Evolutionary conservation across 2,797 vertebrate genomes (phyloP).

Genomic region (Dendrocincla fuliginosa): DNA sequence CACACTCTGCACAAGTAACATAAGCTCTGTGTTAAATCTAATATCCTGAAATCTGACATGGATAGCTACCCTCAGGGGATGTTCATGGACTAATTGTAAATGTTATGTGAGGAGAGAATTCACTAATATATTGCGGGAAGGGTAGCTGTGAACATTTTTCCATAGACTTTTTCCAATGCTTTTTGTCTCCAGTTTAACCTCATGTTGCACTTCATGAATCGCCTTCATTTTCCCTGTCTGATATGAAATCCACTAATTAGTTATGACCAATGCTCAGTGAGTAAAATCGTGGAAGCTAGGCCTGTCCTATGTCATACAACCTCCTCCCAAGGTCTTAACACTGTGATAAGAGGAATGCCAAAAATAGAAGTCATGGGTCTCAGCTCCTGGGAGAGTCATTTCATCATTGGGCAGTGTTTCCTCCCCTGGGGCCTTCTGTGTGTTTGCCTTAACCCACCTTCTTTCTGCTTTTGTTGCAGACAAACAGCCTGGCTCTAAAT

Average conservation of each 20-base stretch:
- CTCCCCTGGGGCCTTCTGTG: background rate
- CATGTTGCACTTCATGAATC: background rate
- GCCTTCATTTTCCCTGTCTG: background rate
- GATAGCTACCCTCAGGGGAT: background rate
- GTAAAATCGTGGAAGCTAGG: background rate
- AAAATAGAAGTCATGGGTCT: background rate
- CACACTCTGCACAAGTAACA: background rate
- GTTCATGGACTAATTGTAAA: background rate
- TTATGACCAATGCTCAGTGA: background rate
- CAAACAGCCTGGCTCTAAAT: background rate
- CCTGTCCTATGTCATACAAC: background rate
- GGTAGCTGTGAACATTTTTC: background rate
- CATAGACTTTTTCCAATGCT: background rate
- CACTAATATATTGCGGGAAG: background rate
- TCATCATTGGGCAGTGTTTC: background rate
- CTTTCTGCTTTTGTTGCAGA: background rate
- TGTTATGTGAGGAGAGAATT: background rate
- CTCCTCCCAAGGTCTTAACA: background rate
- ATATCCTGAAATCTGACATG: background rate
- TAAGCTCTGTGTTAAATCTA: conserved; percentile 15
- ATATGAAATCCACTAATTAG: background rate
- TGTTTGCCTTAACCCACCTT: background rate
- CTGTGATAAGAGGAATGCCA: background rate
- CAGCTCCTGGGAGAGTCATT: background rate
- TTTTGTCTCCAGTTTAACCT: conserved; percentile 11